Conservation (phyloP, 1,140 invertebrate species). For the Drosophila ficusphila region DNA sequence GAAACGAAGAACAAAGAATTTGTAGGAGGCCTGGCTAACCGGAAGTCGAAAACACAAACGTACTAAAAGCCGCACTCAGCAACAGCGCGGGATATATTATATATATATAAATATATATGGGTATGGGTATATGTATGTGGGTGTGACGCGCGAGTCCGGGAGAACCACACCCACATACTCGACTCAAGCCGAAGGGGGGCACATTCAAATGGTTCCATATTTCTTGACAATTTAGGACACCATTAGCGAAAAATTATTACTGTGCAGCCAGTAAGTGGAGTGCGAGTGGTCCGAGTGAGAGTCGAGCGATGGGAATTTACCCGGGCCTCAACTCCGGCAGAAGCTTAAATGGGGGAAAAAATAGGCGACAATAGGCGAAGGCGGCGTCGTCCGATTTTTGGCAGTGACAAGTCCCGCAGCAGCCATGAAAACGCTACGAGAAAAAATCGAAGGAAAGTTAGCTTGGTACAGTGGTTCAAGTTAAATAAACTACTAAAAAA, state of each 20-base stretch:
- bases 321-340: slow-evolving; percentile 3
- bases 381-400: slow-evolving; percentile 45
- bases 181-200: slow-evolving; percentile 23
- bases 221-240: slow-evolving; percentile 83
- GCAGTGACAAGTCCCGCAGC: slow-evolving; percentile 51
- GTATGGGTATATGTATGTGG: slow-evolving; percentile 4
- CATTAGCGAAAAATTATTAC: slow-evolving; percentile 83
- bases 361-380: slow-evolving; percentile 24
- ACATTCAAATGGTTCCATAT: slow-evolving; percentile 83
- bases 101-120: not conserved
- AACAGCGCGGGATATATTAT: slow-evolving; percentile 41
- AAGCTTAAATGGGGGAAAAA: not conserved
- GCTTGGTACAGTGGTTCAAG: slow-evolving; percentile 5
- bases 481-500: too few species aligned
- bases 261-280: slow-evolving; percentile 53
- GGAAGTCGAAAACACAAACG: slow-evolving; percentile 80
- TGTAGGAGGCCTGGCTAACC: slow-evolving; percentile 67
- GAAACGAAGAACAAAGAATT: slow-evolving; percentile 73
- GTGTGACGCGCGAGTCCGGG: slow-evolving; percentile 24
- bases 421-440: slow-evolving; percentile 46
- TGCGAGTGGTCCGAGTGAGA: slow-evolving; percentile 20
- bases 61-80: slow-evolving; percentile 78
- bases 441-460: slow-evolving; percentile 22
- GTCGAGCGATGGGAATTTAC: not conserved
- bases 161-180: slow-evolving; percentile 57